Evolutionary conservation across 2,113 vertebrate species (phyloP).

Genomic region (Spea multiplicata): DNA sequence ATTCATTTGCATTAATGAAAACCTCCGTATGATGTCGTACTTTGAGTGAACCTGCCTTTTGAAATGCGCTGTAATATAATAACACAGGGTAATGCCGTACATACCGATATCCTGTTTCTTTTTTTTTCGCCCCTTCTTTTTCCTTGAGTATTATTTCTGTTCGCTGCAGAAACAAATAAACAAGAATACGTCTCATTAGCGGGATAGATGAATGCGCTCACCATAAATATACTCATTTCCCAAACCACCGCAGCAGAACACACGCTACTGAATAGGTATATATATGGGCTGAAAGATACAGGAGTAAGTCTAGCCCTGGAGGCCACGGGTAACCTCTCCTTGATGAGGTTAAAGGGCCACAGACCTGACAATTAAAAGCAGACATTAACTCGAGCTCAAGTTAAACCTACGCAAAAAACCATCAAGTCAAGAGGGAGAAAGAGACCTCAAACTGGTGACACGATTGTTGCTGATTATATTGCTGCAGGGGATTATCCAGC

Average conservation of each 20-base stretch:
- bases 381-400: slow-evolving; percentile 5
- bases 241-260: not conserved
- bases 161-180: not conserved
- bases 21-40: slow-evolving; percentile 6
- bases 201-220: not conserved
- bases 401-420: not conserved
- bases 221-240: slow-evolving; percentile 1
- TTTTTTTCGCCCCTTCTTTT: too few relatives aligned
- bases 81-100: not conserved
- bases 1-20: slow-evolving; percentile 45
- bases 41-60: slow-evolving; percentile 1
- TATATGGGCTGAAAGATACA: not conserved
- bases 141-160: not conserved
- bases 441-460: slow-evolving; percentile 31
- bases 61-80: slow-evolving; percentile 13
- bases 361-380: slow-evolving; percentile 39
- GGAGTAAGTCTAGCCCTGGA: slow-evolving; percentile 2
- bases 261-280: not conserved
- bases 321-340: slow-evolving; percentile 23
- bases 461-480: slow-evolving; percentile 10
- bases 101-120: not conserved
- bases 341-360: slow-evolving; percentile 35
- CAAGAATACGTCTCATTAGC: not conserved
- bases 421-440: not conserved
- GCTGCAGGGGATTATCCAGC: slow-evolving; percentile 24